Conservation (phyloP, 2,113 vertebrate genomes). For the Erythrolamprus reginae region DNA sequence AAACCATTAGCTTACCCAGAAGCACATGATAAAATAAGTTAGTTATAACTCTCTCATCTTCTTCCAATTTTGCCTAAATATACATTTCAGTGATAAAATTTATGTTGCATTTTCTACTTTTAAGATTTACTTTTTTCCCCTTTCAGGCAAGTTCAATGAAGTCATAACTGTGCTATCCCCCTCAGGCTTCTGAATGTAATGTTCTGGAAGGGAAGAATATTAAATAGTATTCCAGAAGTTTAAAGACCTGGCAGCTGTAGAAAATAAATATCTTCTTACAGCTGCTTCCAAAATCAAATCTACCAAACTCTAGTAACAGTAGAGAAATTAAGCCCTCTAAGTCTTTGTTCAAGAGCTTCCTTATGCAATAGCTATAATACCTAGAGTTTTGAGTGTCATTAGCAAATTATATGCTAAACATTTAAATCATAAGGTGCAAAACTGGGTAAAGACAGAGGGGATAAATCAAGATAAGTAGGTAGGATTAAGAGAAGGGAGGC, state of each 20-base stretch:
- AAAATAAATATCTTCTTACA: not conserved
- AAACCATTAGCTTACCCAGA: conserved; percentile 8
- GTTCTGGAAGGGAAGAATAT: conserved; percentile 9
- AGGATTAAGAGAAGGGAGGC: not conserved
- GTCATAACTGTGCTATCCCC: not conserved
- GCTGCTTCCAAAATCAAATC: not conserved
- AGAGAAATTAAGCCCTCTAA: not conserved
- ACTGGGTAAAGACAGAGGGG: not conserved
- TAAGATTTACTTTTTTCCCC: not conserved
- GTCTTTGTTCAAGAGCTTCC: not conserved
- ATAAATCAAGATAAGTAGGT: not conserved
- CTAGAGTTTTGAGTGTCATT: not conserved
- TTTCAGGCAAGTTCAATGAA: conserved; percentile 8
- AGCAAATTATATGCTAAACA: not conserved
- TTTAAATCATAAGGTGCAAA: not conserved
- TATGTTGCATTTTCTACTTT: conserved; percentile 1
- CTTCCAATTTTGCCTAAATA: conserved; percentile 10
- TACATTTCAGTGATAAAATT: conserved; percentile 8
- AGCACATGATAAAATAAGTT: not conserved
- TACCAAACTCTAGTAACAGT: not conserved
- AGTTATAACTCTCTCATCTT: not conserved
- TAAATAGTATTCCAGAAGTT: conserved; percentile 17
- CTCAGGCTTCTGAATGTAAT: conserved; percentile 16
- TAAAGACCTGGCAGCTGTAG: conserved; percentile 6
- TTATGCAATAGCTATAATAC: not conserved